These are phyloP conservation scores for Origma solitaria DNA, from an alignment of 2,113 vertebrate genomes.

Conservation along the genomic window DNA sequence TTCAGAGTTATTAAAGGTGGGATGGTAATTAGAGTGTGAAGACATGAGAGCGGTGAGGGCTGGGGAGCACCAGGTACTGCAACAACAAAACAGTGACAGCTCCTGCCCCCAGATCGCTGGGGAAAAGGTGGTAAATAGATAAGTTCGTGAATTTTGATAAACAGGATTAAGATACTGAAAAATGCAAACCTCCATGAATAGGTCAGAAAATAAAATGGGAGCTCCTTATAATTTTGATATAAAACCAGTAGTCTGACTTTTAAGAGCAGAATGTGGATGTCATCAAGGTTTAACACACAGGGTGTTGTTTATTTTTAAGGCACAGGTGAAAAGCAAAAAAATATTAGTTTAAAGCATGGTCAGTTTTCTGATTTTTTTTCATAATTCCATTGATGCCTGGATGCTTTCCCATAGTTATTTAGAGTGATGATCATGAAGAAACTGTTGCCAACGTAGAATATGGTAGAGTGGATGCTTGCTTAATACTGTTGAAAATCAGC, in stretches of 20 bases:
- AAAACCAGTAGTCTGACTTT: neutral
- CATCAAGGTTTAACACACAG: neutral
- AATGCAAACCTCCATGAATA: neutral
- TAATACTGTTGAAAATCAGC: slow-evolving; percentile 20
- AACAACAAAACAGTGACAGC: neutral
- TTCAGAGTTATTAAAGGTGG: neutral
- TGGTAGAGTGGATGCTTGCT: neutral
- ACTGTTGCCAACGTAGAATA: slow-evolving; percentile 21
- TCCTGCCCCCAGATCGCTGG: neutral
- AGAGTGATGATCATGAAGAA: neutral
- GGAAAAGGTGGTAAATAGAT: neutral
- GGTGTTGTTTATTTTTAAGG: neutral
- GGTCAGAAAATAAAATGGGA: neutral
- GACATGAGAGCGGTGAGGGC: neutral
- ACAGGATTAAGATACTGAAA: neutral
- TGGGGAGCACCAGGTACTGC: neutral
- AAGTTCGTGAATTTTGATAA: neutral
- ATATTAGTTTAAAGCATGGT: neutral
- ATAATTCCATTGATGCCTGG: neutral
- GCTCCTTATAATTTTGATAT: neutral
- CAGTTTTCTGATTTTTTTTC: neutral
- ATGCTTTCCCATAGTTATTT: neutral
- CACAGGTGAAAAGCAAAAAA: neutral
- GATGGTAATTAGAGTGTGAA: neutral
- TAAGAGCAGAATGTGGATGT: neutral